These are phyloP conservation scores for Sus scrofa DNA, from an alignment of 2,113 vertebrate species.

Conservation along the genomic window DNA sequence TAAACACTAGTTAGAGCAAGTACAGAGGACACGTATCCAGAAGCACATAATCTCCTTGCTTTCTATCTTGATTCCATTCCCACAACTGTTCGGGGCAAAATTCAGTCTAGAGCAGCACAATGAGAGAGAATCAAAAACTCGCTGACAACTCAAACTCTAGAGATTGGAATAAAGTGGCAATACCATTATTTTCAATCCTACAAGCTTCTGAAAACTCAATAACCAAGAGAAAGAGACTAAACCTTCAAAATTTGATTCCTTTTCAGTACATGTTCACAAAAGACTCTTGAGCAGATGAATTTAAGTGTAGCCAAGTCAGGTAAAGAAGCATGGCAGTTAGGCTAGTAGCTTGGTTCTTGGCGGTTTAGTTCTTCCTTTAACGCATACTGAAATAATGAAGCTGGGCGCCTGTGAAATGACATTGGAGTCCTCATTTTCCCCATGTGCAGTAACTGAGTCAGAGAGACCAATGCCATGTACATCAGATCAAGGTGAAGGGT, in stretches of 20 bases:
- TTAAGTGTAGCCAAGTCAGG: not conserved
- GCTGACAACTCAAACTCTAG: not conserved
- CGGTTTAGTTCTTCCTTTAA: not conserved
- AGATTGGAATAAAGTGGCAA: not conserved
- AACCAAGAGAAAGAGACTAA: not conserved
- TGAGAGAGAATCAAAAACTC: not conserved
- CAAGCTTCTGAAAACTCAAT: not conserved
- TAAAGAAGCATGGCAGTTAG: not conserved
- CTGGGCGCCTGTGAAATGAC: not conserved
- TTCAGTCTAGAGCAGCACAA: not conserved
- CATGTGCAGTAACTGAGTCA: not conserved
- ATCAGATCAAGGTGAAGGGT: not conserved
- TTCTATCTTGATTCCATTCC: not conserved
- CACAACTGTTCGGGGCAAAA: not conserved
- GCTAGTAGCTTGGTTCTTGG: not conserved
- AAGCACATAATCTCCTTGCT: not conserved
- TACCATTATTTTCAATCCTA: conserved; percentile 12
- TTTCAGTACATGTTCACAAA: not conserved
- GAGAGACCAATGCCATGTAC: not conserved
- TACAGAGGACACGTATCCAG: not conserved
- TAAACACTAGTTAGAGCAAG: not conserved
- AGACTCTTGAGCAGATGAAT: not conserved
- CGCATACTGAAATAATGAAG: not conserved
- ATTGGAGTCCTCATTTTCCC: not conserved
- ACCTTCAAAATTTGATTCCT: conserved; percentile 1